A percentile compares a stretch with the other conserved stretches of the same genome.
Conservation (phyloP, 2,888 invertebrate genomes). For the Cheilosia urbana region DNA sequence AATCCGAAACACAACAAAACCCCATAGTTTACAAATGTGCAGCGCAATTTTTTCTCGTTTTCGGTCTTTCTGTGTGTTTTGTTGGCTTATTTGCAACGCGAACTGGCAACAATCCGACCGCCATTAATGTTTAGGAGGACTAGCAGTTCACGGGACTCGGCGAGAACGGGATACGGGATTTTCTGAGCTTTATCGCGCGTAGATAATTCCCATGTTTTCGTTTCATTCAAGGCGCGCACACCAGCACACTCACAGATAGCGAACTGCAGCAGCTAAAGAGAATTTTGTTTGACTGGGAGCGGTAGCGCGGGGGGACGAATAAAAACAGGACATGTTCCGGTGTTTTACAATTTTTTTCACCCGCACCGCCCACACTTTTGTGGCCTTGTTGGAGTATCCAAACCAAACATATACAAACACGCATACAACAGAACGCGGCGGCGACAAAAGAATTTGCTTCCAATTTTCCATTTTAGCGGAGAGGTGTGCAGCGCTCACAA, state of each 20-base stretch:
- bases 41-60: conserved; percentile 48
- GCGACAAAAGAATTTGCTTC: conserved; percentile 69
- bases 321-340: conserved; percentile 74
- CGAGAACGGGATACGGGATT: conserved; percentile 68
- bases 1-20: conserved; percentile 25
- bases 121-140: conserved; percentile 75
- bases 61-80: conserved; percentile 8
- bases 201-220: conserved; percentile 75
- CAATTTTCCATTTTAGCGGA: conserved; percentile 68
- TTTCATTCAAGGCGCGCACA: conserved; percentile 56
- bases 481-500: conserved; percentile 45
- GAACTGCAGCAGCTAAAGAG: not conserved
- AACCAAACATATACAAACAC: conserved; percentile 26
- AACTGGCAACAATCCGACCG: conserved; percentile 75
- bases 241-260: conserved; percentile 1
- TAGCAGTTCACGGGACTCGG: conserved; percentile 57
- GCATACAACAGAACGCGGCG: conserved; percentile 19
- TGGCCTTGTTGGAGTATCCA: conserved; percentile 59
- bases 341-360: conserved; percentile 68
- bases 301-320: conserved; percentile 4
- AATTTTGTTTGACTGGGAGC: conserved; percentile 7
- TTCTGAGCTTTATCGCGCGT: conserved; percentile 76
- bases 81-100: conserved; percentile 70
- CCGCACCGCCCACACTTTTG: conserved; percentile 59
- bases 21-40: conserved; percentile 72